Evolutionary conservation across 2,888 invertebrate species (phyloP).

Genomic region (Pachydiplax longipennis): DNA sequence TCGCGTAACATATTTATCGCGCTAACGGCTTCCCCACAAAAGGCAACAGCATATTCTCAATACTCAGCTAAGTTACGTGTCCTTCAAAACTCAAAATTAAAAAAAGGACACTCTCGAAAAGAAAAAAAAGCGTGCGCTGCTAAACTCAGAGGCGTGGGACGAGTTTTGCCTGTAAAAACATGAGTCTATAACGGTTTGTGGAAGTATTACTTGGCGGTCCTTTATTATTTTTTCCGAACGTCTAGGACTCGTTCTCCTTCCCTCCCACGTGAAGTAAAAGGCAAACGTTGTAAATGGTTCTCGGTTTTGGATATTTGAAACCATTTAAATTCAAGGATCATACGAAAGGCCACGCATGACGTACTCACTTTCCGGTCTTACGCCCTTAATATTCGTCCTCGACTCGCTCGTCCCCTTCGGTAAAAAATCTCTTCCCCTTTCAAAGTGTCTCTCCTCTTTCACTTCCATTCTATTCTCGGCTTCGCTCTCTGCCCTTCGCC

Average conservation of each 20-base stretch:
- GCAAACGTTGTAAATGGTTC: neutral
- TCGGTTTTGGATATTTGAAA: neutral
- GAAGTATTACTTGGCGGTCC: neutral
- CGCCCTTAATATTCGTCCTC: slow-evolving; percentile 16
- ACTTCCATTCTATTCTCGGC: neutral
- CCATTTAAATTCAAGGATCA: slow-evolving; percentile 36
- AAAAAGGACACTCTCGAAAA: no score
- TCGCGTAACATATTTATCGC: no score
- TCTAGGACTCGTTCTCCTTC: neutral
- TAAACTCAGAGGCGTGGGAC: no score
- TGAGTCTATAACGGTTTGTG: neutral
- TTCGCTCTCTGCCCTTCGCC: neutral
- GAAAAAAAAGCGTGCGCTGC: no score
- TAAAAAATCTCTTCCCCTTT: neutral
- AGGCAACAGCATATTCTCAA: no score
- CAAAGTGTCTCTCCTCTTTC: neutral
- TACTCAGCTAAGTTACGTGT: no score
- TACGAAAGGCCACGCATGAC: neutral
- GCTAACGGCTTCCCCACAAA: no score
- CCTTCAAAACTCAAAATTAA: no score
- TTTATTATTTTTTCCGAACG: neutral
- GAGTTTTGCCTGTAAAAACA: no score
- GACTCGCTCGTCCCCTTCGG: neutral
- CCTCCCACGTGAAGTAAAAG: neutral
- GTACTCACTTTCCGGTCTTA: neutral